Conservation (phyloP, 2,113 vertebrate genomes). For the Oreotragus oreotragus region DNA sequence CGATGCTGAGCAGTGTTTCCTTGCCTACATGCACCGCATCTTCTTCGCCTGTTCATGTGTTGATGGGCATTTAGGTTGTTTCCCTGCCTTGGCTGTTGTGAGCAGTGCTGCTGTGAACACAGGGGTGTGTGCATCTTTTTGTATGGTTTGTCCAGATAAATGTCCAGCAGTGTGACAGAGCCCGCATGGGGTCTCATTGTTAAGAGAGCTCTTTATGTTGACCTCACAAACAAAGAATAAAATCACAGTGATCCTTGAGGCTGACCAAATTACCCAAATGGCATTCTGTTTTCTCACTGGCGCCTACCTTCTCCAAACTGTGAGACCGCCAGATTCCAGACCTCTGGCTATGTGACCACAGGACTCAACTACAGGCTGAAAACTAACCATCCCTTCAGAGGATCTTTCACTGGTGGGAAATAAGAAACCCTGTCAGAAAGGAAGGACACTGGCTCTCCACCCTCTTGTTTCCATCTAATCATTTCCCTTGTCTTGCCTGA, state of each 20-base stretch:
- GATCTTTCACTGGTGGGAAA: background rate
- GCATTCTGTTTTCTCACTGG: background rate
- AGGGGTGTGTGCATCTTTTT: background rate
- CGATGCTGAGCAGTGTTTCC: background rate
- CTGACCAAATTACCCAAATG: background rate
- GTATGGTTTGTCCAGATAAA: background rate
- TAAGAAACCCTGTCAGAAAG: background rate
- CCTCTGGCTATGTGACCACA: background rate
- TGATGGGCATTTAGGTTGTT: background rate
- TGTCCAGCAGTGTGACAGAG: background rate
- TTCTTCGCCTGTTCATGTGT: background rate
- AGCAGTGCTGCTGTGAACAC: background rate
- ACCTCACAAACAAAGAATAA: background rate
- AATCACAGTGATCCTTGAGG: background rate
- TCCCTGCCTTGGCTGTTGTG: background rate
- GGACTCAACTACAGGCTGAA: background rate
- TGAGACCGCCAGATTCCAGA: background rate
- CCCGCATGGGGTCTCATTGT: background rate
- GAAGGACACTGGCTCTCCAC: background rate
- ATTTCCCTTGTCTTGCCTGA: background rate
- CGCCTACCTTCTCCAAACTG: background rate
- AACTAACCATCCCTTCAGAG: background rate
- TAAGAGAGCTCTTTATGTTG: background rate
- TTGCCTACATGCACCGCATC: background rate
- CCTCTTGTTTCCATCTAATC: background rate